Conservation (phyloP, 2,113 vertebrate species). For the Balaeniceps rex region DNA sequence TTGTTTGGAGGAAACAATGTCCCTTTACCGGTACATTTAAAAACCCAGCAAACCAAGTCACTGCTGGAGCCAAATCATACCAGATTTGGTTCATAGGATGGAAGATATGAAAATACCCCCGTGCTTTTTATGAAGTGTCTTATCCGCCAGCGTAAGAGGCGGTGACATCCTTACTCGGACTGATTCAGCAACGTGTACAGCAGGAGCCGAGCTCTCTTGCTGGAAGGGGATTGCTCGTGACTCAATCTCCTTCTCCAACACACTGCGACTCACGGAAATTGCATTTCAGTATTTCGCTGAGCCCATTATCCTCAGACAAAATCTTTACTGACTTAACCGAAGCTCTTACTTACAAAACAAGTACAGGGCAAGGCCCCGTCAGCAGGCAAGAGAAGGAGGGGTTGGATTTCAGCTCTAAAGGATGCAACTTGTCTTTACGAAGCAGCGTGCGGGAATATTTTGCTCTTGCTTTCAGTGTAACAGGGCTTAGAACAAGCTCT, state of each 20-base stretch:
- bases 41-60: background rate
- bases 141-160: background rate
- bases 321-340: background rate
- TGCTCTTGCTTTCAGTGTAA: background rate
- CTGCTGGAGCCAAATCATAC: background rate
- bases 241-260: background rate
- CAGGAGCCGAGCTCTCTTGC: background rate
- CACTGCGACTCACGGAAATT: background rate
- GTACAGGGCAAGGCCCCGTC: background rate
- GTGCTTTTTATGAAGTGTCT: background rate
- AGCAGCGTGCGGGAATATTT: background rate
- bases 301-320: background rate
- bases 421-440: background rate
- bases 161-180: background rate
- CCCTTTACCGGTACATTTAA: background rate
- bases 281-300: background rate
- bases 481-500: background rate
- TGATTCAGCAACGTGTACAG: rapidly evolving
- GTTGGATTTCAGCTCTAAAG: background rate
- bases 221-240: background rate
- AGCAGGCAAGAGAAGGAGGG: background rate
- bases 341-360: background rate
- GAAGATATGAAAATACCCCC: background rate
- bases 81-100: background rate
- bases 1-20: background rate